Evolutionary conservation across 1,140 invertebrate genomes (phyloP).

Genomic region (Drosophila littoralis): DNA sequence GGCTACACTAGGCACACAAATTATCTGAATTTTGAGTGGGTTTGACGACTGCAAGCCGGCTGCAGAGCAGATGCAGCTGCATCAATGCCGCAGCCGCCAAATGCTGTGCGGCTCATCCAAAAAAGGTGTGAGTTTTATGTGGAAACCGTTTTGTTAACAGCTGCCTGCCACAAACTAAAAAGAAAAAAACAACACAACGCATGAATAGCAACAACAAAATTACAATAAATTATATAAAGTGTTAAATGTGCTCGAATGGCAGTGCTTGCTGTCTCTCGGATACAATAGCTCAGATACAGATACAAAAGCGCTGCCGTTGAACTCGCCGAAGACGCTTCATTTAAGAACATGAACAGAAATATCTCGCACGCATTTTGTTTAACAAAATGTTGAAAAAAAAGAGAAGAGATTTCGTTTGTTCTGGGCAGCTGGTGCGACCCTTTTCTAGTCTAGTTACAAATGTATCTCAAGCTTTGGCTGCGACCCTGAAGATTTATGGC

Average conservation of each 20-base stretch:
- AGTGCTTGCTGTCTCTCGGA: constrained; percentile 9
- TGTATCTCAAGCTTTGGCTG: constrained; percentile 42
- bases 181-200: constrained; percentile 5
- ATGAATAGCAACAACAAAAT: constrained; percentile 57
- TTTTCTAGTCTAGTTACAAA: constrained; percentile 47
- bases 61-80: constrained; percentile 21
- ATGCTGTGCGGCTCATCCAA: constrained; percentile 31
- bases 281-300: constrained; percentile 24
- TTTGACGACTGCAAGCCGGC: constrained; percentile 58
- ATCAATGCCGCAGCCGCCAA: constrained; percentile 23
- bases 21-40: constrained; percentile 74
- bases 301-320: constrained; percentile 29
- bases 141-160: constrained; percentile 80
- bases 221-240: constrained; percentile 83
- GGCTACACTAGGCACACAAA: constrained; percentile 50
- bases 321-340: constrained; percentile 2
- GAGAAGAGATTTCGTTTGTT: constrained; percentile 44
- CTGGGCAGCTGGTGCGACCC: constrained; percentile 32
- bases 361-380: constrained; percentile 33
- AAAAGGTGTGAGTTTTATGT: constrained; percentile 77
- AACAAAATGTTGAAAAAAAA: constrained; percentile 58
- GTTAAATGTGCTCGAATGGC: constrained; percentile 58
- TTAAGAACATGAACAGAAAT: constrained; percentile 15
- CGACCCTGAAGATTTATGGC: constrained; percentile 69
- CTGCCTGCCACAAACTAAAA: constrained; percentile 47